Evolutionary conservation across 2,888 invertebrate species (phyloP), one percentile per base, ranked within the genome.

Genomic region (Nemotelus nigrinus): DNA sequence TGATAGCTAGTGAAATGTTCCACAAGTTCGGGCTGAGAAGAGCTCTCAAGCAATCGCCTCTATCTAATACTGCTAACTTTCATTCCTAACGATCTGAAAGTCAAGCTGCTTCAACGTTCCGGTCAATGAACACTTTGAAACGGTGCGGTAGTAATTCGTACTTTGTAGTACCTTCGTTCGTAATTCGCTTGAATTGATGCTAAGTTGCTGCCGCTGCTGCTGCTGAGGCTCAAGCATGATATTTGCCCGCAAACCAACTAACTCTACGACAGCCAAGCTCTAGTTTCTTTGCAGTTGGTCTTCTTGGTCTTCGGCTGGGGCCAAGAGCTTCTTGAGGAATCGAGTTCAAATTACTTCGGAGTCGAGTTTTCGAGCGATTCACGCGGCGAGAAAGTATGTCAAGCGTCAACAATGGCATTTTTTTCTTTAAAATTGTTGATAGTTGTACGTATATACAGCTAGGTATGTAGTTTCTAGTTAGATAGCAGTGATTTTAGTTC

Each of bases 51-150:
- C 57, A 10, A 25, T 25, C 57, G 25, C n/a, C 57, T 43, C 39
- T 39, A 7, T 43, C 63, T 10, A 25, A 39, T 43, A 43, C 63
- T 43, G 63, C 63, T 43, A 63, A 63, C 63, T 63, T 63, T 63
- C 41, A 4, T 5, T 43, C 63, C 39, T 57, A 25, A 25, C 57
- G 8, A 57, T 57, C 44, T 8, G 43, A n/a, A 48, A 10, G 48
- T 48, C 67, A 8, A 70, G 43, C 53, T 53, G 55, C 53, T 70
- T 43, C 70, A 53, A 8, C 3, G 72, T 72, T 72, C 72, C 72
- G 72, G 72, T 72, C 72, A 72, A 72, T 60, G 72, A 72, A 72
- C 72, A 72, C 53, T 72, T 25, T 58, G 72, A 72, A 58, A 72
- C 72, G 53, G 72, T 72, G 58, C 68, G 53, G 53, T 68, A 50